Base-by-base conservation (phyloP, 35 echinoderm and acorn worm genomes). In the Apostichopus japonicus region DNA sequence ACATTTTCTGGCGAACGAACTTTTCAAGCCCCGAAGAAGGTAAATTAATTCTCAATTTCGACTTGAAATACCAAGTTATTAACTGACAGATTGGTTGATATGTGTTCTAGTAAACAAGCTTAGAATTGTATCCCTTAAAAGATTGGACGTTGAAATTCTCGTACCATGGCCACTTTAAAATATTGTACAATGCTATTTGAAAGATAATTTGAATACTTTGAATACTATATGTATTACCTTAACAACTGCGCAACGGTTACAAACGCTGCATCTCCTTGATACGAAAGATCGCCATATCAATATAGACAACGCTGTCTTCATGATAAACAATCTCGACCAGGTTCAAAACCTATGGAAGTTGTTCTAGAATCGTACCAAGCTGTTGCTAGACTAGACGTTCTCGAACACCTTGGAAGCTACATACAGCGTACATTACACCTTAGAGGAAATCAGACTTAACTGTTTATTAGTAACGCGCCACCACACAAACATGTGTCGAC, bases 241-340 rank as follows among this genome's bases (percentile, higher is more conserved):
- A 10, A 55, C 77, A 91, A 78, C 90, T 55, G 77, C 73, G 25
- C 90, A 91, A 57, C 52, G 90, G 73, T 59, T 76, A 15, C 90
- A 92, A 77, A 79, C 71, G 8, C 11, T 91, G 19, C 65, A 91
- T 53, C 75, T 56, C 21, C 23, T 91, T 6, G 53, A 77, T 65
- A 56, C 55, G 2, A 10, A 79, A 55, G 23, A 91, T 17, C 76
- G 80, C 55, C n/a, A 44, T 57, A 23, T 62, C 11, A 33, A 58
- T 6, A 8, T 4, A 24, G 55, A 65, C 33, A 80, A 44, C 10
- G 54, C 77, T 53, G 24, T 92, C 17, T 81, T 92, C 23, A 61
- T 56, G 17, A 14, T 91, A 86, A 86, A 67, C 10, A 86, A 65
- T 65, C 24, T 71, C 16, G 10, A 16, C 90, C 77, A 80, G 90